Percentiles rank a stretch among this genome's conserved stretches.
Conservation (phyloP, 2,797 vertebrate genomes). For the Hapalemur alaotrensis region DNA sequence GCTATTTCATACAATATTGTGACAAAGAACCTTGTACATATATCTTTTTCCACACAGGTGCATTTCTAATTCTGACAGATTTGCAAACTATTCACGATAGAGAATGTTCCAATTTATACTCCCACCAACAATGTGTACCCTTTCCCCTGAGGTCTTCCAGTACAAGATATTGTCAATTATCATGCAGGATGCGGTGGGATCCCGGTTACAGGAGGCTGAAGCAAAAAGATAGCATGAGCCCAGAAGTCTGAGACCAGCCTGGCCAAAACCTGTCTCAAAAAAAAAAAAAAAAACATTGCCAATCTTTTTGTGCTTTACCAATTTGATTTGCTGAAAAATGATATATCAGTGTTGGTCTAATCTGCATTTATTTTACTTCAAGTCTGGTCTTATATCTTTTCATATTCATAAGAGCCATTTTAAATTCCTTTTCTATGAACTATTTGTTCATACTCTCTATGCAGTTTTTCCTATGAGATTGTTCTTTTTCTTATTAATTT, state of each 20-base stretch:
- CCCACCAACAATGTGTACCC: too few species aligned
- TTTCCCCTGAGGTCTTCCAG: neutral
- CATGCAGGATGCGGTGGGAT: too few species aligned
- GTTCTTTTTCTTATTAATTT: neutral
- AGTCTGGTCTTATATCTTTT: neutral
- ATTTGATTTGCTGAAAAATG: neutral
- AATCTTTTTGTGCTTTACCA: neutral
- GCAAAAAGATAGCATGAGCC: too few species aligned
- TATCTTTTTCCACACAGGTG: neutral
- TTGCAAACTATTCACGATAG: neutral
- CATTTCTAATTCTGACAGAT: neutral
- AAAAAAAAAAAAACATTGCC: neutral
- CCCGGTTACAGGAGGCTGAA: too few species aligned
- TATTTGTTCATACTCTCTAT: neutral
- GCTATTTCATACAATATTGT: neutral
- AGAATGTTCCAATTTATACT: too few species aligned
- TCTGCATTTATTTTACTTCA: neutral
- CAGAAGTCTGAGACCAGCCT: too few species aligned
- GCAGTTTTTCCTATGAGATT: neutral
- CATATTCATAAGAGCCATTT: neutral
- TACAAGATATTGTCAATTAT: neutral
- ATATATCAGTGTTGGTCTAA: neutral
- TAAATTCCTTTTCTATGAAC: neutral
- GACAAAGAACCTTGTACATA: neutral
- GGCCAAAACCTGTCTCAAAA: too few species aligned